Conservation (phyloP, 2,113 vertebrate genomes). For the Furnarius figulus region DNA sequence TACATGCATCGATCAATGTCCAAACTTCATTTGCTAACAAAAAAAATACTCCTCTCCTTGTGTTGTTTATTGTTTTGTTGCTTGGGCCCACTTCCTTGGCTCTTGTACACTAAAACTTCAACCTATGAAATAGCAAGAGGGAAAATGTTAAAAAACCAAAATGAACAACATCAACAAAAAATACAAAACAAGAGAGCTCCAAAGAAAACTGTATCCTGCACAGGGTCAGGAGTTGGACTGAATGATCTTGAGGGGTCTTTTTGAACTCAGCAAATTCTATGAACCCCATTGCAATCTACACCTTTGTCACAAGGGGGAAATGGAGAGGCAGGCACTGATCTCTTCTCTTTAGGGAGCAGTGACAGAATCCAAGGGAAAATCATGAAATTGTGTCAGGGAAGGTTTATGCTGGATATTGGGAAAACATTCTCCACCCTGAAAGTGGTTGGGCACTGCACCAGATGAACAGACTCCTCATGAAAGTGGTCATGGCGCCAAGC, state of each 20-base stretch:
- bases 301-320: background rate
- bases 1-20: too few species aligned
- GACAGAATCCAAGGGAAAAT: background rate
- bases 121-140: background rate
- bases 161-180: background rate
- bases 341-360: too few species aligned
- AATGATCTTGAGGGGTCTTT: background rate
- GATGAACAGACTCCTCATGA: background rate
- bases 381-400: background rate
- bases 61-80: background rate
- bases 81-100: background rate
- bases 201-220: background rate
- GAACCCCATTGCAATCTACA: background rate
- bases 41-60: background rate
- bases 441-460: background rate
- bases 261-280: background rate
- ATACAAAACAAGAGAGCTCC: background rate
- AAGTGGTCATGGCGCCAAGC: rapidly evolving
- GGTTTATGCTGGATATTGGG: background rate
- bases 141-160: background rate
- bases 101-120: background rate
- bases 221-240: background rate
- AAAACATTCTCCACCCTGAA: background rate
- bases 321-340: background rate
- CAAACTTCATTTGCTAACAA: background rate